These are phyloP conservation scores for Gallinago jamesoni DNA, from an alignment of 2,113 vertebrate genomes.

Conservation along the genomic window DNA sequence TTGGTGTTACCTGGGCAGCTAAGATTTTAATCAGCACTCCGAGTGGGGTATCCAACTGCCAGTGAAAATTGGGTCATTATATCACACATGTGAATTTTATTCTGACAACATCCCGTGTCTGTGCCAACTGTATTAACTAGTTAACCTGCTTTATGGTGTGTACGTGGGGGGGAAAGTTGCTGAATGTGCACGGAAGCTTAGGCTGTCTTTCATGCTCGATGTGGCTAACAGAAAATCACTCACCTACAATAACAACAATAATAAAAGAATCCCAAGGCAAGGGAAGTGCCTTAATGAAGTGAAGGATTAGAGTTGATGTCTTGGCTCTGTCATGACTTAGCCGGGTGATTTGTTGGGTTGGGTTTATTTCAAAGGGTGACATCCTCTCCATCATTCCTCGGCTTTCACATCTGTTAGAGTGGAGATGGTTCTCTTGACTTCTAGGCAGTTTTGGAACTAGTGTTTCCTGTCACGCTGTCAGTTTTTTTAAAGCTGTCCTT, in stretches of 20 bases:
- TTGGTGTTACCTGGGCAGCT: background rate
- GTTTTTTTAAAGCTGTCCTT: background rate
- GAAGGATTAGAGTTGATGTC: background rate
- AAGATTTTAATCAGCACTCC: background rate
- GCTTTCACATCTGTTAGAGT: background rate
- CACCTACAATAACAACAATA: background rate
- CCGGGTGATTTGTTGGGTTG: background rate
- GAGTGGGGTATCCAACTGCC: background rate
- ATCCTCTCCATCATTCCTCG: background rate
- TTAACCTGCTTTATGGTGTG: background rate
- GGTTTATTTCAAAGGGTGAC: background rate
- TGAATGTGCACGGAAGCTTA: background rate
- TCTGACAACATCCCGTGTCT: background rate
- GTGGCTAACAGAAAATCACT: background rate
- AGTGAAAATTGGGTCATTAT: background rate
- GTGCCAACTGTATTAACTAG: background rate
- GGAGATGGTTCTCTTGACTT: background rate
- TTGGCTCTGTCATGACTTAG: background rate
- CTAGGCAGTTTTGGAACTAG: background rate
- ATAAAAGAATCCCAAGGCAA: background rate
- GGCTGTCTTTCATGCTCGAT: background rate
- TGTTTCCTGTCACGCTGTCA: fast-evolving
- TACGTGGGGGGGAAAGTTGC: background rate
- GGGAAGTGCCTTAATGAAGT: fast-evolving
- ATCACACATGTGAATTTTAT: background rate